These are phyloP conservation scores for Callithrix jacchus DNA, from an alignment of 2,113 vertebrate genomes.

Conservation along the genomic window DNA sequence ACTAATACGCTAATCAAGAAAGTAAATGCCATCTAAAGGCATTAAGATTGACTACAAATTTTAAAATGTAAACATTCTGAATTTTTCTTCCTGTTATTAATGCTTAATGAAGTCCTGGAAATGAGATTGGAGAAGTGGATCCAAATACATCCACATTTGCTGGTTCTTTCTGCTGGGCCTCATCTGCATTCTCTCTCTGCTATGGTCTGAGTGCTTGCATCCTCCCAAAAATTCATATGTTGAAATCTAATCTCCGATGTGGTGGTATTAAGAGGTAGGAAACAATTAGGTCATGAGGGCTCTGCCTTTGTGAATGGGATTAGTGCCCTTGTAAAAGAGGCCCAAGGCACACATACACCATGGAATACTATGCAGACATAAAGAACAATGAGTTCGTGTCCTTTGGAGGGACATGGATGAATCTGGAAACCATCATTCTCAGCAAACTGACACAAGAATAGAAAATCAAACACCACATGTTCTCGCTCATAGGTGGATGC, in stretches of 20 bases:
- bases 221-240: not conserved
- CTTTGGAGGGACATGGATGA: too few species aligned
- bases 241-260: not conserved
- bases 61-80: constrained; percentile 31
- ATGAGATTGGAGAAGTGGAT: not conserved
- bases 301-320: not conserved
- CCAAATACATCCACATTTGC: not conserved
- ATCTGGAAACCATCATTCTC: too few species aligned
- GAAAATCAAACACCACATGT: too few species aligned
- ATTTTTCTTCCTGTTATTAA: constrained; percentile 39
- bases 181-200: not conserved
- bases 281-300: not conserved
- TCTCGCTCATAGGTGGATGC: too few species aligned
- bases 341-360: too few species aligned
- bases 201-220: not conserved
- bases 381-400: too few species aligned
- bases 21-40: constrained; percentile 34
- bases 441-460: too few species aligned
- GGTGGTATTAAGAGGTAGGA: not conserved
- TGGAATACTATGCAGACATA: too few species aligned
- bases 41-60: constrained; percentile 32
- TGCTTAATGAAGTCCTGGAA: constrained; percentile 43
- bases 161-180: not conserved
- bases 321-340: not conserved
- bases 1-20: constrained; percentile 14